Percentiles rank a stretch among this genome's conserved stretches.
These are phyloP conservation scores for Dolichomitus sp. DNA, from an alignment of 2,888 invertebrate species.

Conservation along the genomic window DNA sequence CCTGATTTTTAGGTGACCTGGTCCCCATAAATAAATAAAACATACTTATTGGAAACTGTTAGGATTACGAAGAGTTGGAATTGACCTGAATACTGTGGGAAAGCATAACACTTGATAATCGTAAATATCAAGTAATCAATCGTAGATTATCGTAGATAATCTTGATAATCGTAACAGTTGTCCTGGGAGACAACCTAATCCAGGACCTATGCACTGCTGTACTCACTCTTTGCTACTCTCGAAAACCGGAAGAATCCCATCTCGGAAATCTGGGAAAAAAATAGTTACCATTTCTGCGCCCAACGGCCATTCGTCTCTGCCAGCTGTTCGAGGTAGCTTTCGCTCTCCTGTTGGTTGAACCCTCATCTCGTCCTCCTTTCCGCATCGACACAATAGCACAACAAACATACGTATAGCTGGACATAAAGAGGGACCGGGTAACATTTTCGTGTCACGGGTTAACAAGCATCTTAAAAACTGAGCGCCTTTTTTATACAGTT, in stretches of 20 bases:
- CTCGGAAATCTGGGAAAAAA: conserved; percentile 48
- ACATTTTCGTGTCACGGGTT: conserved; percentile 39
- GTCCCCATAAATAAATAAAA: background rate
- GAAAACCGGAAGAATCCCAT: conserved; percentile 34
- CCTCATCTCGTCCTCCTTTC: conserved; percentile 13
- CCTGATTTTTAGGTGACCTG: too few species aligned
- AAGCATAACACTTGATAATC: background rate
- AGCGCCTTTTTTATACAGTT: background rate
- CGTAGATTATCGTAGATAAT: too few species aligned
- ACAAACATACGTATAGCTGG: background rate
- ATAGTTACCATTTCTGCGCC: conserved; percentile 39
- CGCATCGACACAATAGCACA: conserved; percentile 21
- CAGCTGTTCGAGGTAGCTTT: conserved; percentile 32
- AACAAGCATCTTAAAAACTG: conserved; percentile 21
- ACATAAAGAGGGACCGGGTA: background rate
- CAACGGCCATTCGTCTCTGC: conserved; percentile 47
- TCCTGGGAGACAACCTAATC: background rate
- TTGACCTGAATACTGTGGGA: background rate
- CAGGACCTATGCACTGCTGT: background rate
- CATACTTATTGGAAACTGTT: background rate
- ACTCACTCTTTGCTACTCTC: background rate
- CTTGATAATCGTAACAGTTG: background rate
- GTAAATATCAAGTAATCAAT: too few species aligned
- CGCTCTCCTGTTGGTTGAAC: conserved; percentile 16
- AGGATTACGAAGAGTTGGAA: background rate